Conservation (phyloP, 2,113 vertebrate species). For the Gymnobelideus leadbeateri region DNA sequence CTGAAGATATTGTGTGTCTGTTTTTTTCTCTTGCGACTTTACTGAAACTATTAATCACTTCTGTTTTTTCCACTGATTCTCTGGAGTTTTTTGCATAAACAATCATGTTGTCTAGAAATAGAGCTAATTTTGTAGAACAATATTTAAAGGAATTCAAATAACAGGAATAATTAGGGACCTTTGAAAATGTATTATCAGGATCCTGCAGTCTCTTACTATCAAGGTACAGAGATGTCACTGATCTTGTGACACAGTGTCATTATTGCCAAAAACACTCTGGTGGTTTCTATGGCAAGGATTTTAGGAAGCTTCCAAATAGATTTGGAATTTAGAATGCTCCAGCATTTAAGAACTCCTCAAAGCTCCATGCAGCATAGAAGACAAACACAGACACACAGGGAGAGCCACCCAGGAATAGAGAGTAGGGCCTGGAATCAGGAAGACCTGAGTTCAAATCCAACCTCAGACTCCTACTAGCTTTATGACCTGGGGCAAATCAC, state of each 20-base stretch:
- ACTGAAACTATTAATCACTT: background rate
- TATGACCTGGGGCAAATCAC: background rate
- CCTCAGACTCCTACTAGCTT: background rate
- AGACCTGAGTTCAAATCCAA: background rate
- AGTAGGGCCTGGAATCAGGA: background rate
- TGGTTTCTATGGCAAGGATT: background rate
- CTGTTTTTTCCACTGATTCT: background rate
- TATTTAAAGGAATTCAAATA: background rate
- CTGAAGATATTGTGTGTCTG: background rate
- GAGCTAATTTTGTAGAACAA: background rate
- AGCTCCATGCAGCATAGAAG: background rate
- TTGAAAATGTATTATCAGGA: background rate
- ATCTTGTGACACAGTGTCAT: background rate
- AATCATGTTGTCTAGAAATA: background rate
- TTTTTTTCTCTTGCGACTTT: background rate
- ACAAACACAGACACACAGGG: background rate
- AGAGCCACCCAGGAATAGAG: background rate
- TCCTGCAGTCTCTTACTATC: background rate
- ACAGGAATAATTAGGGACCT: background rate
- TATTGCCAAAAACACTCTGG: background rate
- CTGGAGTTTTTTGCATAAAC: background rate
- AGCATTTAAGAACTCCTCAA: background rate
- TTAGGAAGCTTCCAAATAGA: background rate
- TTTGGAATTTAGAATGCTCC: background rate
- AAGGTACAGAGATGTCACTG: background rate